Base-by-base conservation (phyloP, 2,797 vertebrate species). In the Cyclopterus lumpus region DNA sequence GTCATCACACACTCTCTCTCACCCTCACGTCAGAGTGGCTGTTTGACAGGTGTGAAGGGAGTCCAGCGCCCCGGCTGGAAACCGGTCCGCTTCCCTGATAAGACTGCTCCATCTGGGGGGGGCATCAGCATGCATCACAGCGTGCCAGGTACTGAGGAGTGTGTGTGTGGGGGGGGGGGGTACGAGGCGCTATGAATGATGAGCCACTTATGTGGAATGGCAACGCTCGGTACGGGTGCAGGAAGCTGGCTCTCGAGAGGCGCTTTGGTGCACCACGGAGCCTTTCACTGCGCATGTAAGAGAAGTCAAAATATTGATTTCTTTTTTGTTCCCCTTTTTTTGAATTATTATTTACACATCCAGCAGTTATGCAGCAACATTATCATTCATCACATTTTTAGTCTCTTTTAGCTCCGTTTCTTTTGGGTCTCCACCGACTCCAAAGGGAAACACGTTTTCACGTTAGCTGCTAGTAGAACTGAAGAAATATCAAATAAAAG, bases 41-140 rank as follows among this genome's bases (percentile, higher is more conserved):
- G 68, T 75, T 51, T 86, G 80, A 88, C 81, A 88, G 81, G 81
- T 78, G 77, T 69, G 83, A 86, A 81, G 67, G 73, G 28, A 54
- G 68, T 16, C 40, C 36, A 63, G 30, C 40, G 51, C 49, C 46
- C 46, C 55, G 62, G 42, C 62, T 76, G 65, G 72, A 77, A 82
- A 58, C 59, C 73, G 68, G 32, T 70, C 73, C 26, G 55, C 74
- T 83, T 81, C 54, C 63, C 66, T 60, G 75, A 79, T 67, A 71
- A 79, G 71, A 78, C 76, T 46, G 69, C 64, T 75, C 75, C 53
- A 54, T 59, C 49, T 63, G 44, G 69, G 42, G 62, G 28, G 57
- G 36, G 70, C 6, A 53, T 48, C 73, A 58, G 22, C 48, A 65
- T 16, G 22, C 54, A 65, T 69, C 60, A 73, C 48, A 67, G 55